Evolutionary conservation across 2,797 vertebrate species (phyloP), one percentile per base, ranked within the genome.

Genomic region (Sparus aurata): DNA sequence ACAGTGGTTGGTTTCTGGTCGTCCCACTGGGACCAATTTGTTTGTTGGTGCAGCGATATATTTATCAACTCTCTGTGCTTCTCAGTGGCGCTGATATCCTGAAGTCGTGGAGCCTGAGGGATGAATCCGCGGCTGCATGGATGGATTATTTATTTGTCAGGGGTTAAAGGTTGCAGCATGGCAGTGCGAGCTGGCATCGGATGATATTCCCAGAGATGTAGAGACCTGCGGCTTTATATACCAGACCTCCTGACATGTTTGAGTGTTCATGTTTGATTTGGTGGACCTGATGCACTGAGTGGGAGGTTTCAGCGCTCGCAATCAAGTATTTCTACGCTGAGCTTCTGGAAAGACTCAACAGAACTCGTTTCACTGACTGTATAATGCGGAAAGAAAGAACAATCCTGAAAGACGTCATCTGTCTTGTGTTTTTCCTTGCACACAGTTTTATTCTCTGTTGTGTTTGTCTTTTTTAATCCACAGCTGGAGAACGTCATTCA

Each of bases 401-500:
- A 34, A 34, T 8, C 34, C 34, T 7, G 34, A 34, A 34, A 34
- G 34, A 34, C 8, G 34, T 34, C 34, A 34, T 34, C 34, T 4
- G 43, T 45, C 43, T 15, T 2, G 41, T 43, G 12, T 43, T 43
- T 5, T 45, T 15, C 17, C 47, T 47, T 34, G 34, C 34, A 34
- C 6, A 34, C 34, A 34, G 46, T 47, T 18, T 17, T 17, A 6
- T 47, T 18, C 4, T 47, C 46, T 47, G 46, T 45, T 16, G 6
- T 34, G 2, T 52, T 30, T 52, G 1, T 71, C 15, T 59, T 5
- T 27, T 41, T 13, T 13, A 83, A 17, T 82, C 66, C 59, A 58
- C 92, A 96, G 97, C 83, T 98, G 90, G 97, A 98, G 92, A 95
- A 87, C 76, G 94, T 95, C 91, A 92, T 98, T 79, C 95, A 96